Evolutionary conservation across 2,888 invertebrate genomes (phyloP).

Genomic region (Diploptera punctata): DNA sequence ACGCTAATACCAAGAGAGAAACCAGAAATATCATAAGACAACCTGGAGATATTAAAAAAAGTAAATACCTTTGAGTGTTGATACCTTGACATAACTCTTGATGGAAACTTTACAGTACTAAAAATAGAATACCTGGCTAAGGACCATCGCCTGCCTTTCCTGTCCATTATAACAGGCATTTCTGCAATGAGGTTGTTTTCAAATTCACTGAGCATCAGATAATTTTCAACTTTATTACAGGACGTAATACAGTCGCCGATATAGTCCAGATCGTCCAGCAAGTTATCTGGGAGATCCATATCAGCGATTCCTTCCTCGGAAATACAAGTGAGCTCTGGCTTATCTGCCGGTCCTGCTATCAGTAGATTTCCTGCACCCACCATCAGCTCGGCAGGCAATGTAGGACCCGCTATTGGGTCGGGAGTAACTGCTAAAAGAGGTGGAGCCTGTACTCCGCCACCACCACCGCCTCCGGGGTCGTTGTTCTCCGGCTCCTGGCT

Average conservation of each 20-base stretch:
- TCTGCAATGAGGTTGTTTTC: constrained; percentile 85
- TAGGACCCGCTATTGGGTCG: background rate
- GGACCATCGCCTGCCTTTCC: constrained; percentile 75
- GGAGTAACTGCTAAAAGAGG: constrained; percentile 29
- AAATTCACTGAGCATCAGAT: constrained; percentile 84
- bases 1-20: too few species aligned
- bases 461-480: constrained; percentile 17
- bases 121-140: constrained; percentile 69
- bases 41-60: too few species aligned
- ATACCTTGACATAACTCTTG: constrained; percentile 43
- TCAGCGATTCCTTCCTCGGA: constrained; percentile 86
- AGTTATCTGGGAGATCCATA: constrained; percentile 80
- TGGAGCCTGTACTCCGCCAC: background rate
- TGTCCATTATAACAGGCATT: constrained; percentile 74
- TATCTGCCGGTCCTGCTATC: constrained; percentile 61
- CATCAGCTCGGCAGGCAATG: constrained; percentile 53
- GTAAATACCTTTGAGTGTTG: too few species aligned
- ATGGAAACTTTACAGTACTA: too few species aligned
- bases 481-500: constrained; percentile 59
- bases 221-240: constrained; percentile 85
- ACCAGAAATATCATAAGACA: too few species aligned
- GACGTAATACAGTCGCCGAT: constrained; percentile 85
- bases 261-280: constrained; percentile 79
- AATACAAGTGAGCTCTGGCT: constrained; percentile 81
- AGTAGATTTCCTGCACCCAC: constrained; percentile 59